Evolutionary conservation across 2,888 invertebrate species (phyloP).

Genomic region (Cantharis flavilabris): DNA sequence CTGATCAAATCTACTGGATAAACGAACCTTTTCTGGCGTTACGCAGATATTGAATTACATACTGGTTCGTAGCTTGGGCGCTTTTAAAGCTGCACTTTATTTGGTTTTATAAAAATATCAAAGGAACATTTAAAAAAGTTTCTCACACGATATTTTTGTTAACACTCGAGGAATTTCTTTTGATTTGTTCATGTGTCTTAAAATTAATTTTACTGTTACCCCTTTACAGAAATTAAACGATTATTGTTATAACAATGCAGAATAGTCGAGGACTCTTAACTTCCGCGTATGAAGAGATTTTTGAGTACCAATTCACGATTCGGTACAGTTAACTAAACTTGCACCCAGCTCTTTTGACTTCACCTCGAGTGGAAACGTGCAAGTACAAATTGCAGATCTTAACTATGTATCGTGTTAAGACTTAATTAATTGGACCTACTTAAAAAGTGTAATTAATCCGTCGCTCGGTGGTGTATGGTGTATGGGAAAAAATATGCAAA

Average conservation of each 20-base stretch:
- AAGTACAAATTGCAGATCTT: conserved; percentile 10
- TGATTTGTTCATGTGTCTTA: conserved; percentile 12
- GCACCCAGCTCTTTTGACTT: background rate
- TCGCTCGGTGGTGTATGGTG: background rate
- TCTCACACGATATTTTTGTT: background rate
- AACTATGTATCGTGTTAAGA: conserved; percentile 17
- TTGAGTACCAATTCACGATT: conserved; percentile 17
- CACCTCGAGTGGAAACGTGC: background rate
- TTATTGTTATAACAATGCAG: conserved; percentile 13
- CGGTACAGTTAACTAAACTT: conserved; percentile 1
- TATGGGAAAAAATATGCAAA: background rate
- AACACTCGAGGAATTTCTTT: conserved; percentile 3
- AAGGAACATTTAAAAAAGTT: background rate
- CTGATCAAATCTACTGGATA: conserved; percentile 55
- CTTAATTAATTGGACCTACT: conserved; percentile 12
- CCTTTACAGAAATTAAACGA: conserved; percentile 12
- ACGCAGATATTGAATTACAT: conserved; percentile 19
- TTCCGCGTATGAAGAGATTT: conserved; percentile 6
- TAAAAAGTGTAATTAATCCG: background rate
- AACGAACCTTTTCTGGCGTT: conserved; percentile 38
- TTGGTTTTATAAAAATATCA: background rate
- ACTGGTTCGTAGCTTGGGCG: background rate
- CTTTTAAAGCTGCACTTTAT: background rate
- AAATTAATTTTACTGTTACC: conserved; percentile 20
- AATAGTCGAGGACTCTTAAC: conserved; percentile 6